A percentile compares a stretch with the other conserved stretches of the same genome.
phyloP scores from a whole-genome alignment of 2,113 vertebrate species.

The Cavia porcellus region DNA sequence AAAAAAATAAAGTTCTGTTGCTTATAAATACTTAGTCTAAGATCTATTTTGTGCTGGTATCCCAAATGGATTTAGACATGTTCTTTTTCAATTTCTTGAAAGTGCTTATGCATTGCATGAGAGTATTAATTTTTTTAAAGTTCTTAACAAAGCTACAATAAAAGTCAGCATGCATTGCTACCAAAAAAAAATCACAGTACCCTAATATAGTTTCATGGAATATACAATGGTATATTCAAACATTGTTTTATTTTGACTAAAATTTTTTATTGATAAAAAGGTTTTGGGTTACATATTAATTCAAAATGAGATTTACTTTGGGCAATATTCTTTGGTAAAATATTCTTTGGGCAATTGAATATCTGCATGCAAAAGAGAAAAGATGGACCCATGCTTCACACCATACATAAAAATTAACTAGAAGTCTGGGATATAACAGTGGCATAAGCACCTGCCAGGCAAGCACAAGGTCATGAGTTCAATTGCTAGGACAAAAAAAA shows the following conservation, averaged over 20 bases:
- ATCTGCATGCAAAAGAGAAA: background rate
- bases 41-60: background rate
- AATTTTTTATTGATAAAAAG: slow-evolving; percentile 83
- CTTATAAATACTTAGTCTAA: background rate
- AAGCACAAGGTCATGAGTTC: too few relatives aligned
- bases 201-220: background rate
- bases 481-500: background rate
- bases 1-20: background rate
- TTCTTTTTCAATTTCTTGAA: slow-evolving; percentile 60
- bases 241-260: slow-evolving; percentile 79
- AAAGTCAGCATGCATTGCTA: slow-evolving; percentile 47
- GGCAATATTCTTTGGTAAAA: background rate
- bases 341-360: background rate
- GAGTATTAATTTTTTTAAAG: background rate
- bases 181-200: slow-evolving; percentile 61
- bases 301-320: slow-evolving; percentile 74
- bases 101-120: background rate
- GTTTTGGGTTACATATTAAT: slow-evolving; percentile 75
- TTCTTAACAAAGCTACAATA: slow-evolving; percentile 63
- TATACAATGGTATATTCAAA: slow-evolving; percentile 77
- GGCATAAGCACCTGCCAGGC: too few relatives aligned
- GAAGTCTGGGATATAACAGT: too few relatives aligned
- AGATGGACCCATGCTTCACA: background rate
- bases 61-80: background rate
- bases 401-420: background rate